These are phyloP conservation scores for Apantesis nais DNA, from an alignment of 2,888 invertebrate species.

Conservation along the genomic window DNA sequence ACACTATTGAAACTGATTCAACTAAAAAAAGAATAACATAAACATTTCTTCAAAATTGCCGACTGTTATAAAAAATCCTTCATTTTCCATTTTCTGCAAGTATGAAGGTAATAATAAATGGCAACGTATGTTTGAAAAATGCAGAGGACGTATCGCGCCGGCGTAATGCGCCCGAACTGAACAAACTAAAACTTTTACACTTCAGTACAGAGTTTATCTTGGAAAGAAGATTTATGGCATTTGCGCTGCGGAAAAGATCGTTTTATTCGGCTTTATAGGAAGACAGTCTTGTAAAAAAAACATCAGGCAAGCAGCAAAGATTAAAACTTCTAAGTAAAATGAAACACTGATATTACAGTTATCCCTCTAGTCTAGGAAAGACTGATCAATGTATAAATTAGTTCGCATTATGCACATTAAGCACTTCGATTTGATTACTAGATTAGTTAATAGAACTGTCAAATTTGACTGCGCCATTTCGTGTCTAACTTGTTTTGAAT, in stretches of 20 bases:
- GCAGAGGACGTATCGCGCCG: slow-evolving; percentile 33
- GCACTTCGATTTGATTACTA: background rate
- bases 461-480: background rate
- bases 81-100: slow-evolving; percentile 21
- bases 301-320: slow-evolving; percentile 1
- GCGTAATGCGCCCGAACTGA: slow-evolving; percentile 42
- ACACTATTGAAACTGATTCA: background rate
- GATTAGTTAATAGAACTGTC: background rate
- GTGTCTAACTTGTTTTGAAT: slow-evolving; percentile 14
- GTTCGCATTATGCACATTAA: background rate
- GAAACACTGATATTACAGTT: background rate
- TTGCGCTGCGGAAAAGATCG: slow-evolving; percentile 50
- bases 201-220: slow-evolving; percentile 56
- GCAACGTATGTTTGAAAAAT: slow-evolving; percentile 38
- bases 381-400: background rate
- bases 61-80: slow-evolving; percentile 9
- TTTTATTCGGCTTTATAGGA: slow-evolving; percentile 43
- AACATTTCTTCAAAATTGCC: background rate
- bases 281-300: slow-evolving; percentile 2
- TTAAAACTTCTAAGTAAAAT: background rate
- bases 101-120: slow-evolving; percentile 38
- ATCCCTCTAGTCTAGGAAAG: background rate
- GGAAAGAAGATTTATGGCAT: slow-evolving; percentile 59
- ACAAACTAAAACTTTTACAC: slow-evolving; percentile 57
- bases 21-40: background rate